A percentile compares a stretch with the other conserved stretches of the same genome.
These are phyloP conservation scores for Cyanistes caeruleus DNA, from an alignment of 2,113 vertebrate genomes.

Conservation along the genomic window DNA sequence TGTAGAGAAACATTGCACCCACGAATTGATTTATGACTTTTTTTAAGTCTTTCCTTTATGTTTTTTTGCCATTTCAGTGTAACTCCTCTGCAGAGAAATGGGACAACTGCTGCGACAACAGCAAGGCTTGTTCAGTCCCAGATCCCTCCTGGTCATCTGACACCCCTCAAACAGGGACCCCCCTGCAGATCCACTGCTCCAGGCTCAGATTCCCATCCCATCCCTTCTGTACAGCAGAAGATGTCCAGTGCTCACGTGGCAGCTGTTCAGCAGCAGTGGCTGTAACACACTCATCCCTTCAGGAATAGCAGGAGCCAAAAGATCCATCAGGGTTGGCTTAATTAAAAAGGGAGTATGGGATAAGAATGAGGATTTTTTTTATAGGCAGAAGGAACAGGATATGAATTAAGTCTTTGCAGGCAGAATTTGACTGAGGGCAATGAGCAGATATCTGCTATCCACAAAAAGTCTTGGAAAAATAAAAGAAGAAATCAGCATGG, in stretches of 20 bases:
- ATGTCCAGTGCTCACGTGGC: not conserved
- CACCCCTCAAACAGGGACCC: not conserved
- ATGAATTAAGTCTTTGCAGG: not conserved
- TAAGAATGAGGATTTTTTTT: not conserved
- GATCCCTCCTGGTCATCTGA: not conserved
- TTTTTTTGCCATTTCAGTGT: not conserved
- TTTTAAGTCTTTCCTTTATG: not conserved
- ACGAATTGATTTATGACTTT: not conserved
- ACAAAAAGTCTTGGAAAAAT: not conserved
- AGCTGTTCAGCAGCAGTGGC: not conserved
- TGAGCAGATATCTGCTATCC: not conserved
- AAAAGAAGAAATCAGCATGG: not conserved
- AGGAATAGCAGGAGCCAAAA: not conserved
- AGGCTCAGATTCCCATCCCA: not conserved
- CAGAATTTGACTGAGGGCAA: not conserved
- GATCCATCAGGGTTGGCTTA: not conserved
- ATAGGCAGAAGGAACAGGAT: not conserved
- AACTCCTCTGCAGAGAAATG: not conserved
- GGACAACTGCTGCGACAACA: not conserved
- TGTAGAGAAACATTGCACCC: not conserved
- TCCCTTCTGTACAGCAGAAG: not conserved
- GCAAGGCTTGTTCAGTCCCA: not conserved
- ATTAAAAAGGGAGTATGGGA: not conserved
- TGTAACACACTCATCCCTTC: not conserved
- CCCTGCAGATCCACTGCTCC: not conserved